Conservation (phyloP, 2,797 vertebrate genomes). For the Cuculus canorus region DNA sequence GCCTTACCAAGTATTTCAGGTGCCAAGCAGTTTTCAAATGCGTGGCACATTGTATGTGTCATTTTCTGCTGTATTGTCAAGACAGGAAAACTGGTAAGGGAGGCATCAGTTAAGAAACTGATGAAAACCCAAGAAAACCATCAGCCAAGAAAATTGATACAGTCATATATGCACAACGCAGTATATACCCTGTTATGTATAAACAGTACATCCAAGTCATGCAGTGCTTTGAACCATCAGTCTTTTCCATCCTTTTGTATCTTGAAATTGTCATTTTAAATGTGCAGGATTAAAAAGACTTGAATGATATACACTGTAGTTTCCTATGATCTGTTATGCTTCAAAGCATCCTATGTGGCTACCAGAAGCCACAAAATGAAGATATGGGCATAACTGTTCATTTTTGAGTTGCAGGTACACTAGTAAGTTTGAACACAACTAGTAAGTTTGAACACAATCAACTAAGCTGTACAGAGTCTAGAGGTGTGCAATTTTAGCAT, state of each 20-base stretch:
- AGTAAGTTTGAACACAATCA: background rate
- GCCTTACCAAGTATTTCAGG: background rate
- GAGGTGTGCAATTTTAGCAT: background rate
- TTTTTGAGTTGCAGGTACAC: background rate
- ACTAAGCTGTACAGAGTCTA: background rate
- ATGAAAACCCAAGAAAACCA: background rate
- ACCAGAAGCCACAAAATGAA: background rate
- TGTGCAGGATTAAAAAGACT: background rate
- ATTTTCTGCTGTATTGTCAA: background rate
- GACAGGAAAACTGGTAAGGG: background rate
- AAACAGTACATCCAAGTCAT: background rate
- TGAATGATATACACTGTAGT: background rate
- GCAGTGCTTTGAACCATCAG: background rate
- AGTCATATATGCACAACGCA: background rate
- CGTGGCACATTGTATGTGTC: background rate
- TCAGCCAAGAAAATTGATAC: background rate
- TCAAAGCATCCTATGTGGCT: background rate
- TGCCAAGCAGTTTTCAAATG: background rate
- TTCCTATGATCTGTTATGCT: background rate
- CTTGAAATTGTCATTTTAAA: background rate
- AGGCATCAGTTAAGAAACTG: background rate
- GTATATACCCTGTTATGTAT: background rate
- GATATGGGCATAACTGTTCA: background rate
- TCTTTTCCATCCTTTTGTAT: background rate
- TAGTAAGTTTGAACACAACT: background rate